phyloP scores from a whole-genome alignment of 2,797 vertebrate genomes.

The Peromyscus nudipes region DNA sequence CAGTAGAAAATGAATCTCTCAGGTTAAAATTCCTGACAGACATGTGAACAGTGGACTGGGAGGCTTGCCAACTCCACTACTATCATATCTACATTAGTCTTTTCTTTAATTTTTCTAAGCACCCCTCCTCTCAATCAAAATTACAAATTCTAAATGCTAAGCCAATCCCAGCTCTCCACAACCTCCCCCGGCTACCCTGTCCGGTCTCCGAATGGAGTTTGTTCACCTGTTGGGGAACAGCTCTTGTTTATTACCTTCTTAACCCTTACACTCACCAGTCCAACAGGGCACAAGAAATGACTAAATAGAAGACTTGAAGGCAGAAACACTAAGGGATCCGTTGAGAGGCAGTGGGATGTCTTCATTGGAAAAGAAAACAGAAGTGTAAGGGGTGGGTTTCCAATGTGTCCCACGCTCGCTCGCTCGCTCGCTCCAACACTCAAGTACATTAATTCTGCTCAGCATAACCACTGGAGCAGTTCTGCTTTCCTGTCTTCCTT shows the following conservation, averaged over 20 bases:
- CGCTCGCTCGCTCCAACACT: too few species aligned
- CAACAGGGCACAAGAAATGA: background rate
- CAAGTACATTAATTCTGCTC: background rate
- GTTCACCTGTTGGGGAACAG: background rate
- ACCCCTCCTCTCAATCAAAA: background rate
- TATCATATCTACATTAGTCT: background rate
- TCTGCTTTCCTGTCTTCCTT: background rate
- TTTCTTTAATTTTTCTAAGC: constrained; percentile 3
- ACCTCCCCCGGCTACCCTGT: rapidly evolving
- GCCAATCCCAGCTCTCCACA: background rate
- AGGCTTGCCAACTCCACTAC: background rate
- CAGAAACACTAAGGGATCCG: background rate
- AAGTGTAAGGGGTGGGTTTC: background rate
- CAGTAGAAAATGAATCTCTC: background rate
- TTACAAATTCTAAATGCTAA: constrained; percentile 35
- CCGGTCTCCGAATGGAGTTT: background rate
- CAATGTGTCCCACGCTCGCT: too few species aligned
- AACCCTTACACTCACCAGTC: background rate
- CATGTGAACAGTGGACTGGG: background rate
- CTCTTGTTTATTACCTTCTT: too few species aligned
- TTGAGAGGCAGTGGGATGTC: background rate
- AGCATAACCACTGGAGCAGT: background rate
- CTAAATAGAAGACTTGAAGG: background rate
- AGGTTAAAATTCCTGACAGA: constrained; percentile 10
- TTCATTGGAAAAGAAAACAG: background rate